Conservation (phyloP, 2,797 vertebrate genomes). For the Nannoperca obscura region DNA sequence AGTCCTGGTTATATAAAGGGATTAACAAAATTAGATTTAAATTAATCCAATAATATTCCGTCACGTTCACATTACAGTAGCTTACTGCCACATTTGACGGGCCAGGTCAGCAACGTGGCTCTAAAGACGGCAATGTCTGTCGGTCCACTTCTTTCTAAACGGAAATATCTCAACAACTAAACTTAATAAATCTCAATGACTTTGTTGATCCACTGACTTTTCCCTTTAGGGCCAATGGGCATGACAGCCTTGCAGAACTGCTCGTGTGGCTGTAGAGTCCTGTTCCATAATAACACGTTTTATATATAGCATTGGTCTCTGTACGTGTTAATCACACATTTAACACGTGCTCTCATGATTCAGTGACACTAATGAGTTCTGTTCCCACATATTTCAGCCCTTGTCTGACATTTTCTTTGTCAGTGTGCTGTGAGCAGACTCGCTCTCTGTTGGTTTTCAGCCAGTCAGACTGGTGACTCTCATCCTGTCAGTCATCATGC, state of each 20-base stretch:
- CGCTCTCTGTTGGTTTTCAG: slow-evolving; percentile 6
- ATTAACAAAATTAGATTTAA: slow-evolving; percentile 8
- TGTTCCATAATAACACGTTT: not conserved
- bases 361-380: not conserved
- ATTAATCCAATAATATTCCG: slow-evolving; percentile 3
- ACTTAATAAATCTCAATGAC: too few relatives aligned
- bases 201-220: not conserved
- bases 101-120: not conserved
- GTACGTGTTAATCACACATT: not conserved
- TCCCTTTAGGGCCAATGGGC: not conserved
- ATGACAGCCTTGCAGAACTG: not conserved
- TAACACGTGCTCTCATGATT: not conserved
- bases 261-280: not conserved
- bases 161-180: not conserved
- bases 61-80: not conserved
- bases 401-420: not conserved
- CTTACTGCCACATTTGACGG: not conserved
- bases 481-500: slow-evolving; percentile 6
- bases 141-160: not conserved
- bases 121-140: too few relatives aligned
- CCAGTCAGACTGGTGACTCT: slow-evolving; percentile 3
- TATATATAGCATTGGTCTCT: not conserved
- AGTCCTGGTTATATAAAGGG: not conserved
- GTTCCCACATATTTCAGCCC: not conserved
- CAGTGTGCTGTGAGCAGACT: not conserved